These are phyloP conservation scores for Acipenser oxyrinchus DNA, from an alignment of 2,797 vertebrate species.

Conservation along the genomic window DNA sequence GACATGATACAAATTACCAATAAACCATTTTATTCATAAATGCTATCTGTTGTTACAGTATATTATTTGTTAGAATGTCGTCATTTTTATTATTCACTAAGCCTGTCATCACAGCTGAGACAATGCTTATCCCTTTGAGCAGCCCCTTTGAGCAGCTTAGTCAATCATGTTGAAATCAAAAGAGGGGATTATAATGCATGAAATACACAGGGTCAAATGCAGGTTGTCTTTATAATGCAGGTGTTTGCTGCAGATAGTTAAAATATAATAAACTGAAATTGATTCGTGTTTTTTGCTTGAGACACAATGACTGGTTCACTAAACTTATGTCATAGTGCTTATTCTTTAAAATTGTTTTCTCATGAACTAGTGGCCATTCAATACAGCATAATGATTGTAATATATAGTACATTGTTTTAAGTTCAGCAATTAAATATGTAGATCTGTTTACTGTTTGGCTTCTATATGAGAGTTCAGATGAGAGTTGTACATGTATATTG, in stretches of 20 bases:
- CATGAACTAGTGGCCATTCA: no score
- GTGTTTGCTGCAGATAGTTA: conserved; percentile 36
- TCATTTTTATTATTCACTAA: conserved; percentile 74
- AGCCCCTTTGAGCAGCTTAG: conserved; percentile 91
- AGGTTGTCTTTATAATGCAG: conserved; percentile 55
- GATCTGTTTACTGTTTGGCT: no score
- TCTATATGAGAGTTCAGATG: no score
- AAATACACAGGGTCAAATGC: conserved; percentile 88
- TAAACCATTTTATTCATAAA: conserved; percentile 61
- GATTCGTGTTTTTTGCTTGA: no score
- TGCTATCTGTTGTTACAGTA: conserved; percentile 66
- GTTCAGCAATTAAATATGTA: no score
- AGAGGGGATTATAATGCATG: conserved; percentile 81
- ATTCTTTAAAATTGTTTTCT: no score
- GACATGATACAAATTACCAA: conserved; percentile 51
- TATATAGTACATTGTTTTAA: no score
- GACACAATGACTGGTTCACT: no score
- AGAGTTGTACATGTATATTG: no score
- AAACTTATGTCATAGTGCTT: no score
- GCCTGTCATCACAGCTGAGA: conserved; percentile 82
- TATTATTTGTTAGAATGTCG: conserved; percentile 74
- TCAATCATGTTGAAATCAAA: conserved; percentile 77
- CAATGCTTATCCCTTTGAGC: conserved; percentile 86
- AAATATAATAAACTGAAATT: no score
- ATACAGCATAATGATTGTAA: no score